These are phyloP conservation scores for Meloidogyne chitwoodi DNA, from an alignment of 1,140 invertebrate species.

Conservation along the genomic window DNA sequence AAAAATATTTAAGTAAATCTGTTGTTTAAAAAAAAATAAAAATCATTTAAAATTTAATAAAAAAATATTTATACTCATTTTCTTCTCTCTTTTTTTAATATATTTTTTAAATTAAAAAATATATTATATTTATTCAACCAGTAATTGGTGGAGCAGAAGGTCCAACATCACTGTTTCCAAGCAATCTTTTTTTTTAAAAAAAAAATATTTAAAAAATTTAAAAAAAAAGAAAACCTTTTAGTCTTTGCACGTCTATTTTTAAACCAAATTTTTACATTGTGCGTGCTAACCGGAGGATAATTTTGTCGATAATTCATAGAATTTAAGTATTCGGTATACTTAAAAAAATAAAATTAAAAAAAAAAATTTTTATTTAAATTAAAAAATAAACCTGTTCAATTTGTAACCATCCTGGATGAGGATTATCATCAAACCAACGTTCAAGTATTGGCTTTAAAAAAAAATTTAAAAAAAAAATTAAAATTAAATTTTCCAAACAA, in stretches of 20 bases:
- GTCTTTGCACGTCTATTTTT: slow-evolving; percentile 56
- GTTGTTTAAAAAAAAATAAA: no score
- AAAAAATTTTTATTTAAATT: no score
- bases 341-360: neutral
- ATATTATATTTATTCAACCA: no score
- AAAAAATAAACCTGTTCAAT: slow-evolving; percentile 48
- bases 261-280: slow-evolving; percentile 60
- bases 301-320: slow-evolving; percentile 50
- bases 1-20: no score
- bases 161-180: neutral
- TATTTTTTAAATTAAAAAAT: no score
- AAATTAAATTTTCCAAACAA: neutral
- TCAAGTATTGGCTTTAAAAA: slow-evolving; percentile 44
- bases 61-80: no score
- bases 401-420: slow-evolving; percentile 58
- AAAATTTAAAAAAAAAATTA: slow-evolving; percentile 18
- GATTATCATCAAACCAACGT: slow-evolving; percentile 53
- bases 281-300: slow-evolving; percentile 55
- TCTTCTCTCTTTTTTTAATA: no score
- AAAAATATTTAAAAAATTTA: neutral
- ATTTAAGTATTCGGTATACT: slow-evolving; percentile 51
- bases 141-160: neutral
- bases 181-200: neutral
- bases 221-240: slow-evolving; percentile 35
- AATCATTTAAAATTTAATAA: no score